Evolutionary conservation across 2,797 vertebrate genomes (phyloP).

Genomic region (Cephalopachus bancanus): DNA sequence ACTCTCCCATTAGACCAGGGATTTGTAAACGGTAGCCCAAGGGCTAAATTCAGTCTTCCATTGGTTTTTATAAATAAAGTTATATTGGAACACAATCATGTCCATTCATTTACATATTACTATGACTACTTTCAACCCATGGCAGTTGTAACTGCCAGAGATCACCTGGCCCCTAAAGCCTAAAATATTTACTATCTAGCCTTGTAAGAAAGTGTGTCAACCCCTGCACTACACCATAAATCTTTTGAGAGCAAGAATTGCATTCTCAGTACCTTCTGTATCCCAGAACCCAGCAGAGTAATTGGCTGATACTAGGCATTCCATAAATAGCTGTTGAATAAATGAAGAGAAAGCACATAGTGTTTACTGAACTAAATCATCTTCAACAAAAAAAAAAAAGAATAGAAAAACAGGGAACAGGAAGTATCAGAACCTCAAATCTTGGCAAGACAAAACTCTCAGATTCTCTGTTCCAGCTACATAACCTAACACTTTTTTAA

Average conservation of each 20-base stretch:
- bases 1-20: neutral
- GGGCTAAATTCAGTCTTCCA: neutral
- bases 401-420: neutral
- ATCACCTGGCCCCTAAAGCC: neutral
- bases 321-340: neutral
- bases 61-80: neutral
- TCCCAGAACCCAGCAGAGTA: neutral
- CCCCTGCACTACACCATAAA: neutral
- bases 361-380: neutral
- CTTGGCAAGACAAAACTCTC: neutral
- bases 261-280: neutral
- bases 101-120: neutral
- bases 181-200: neutral
- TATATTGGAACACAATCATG: neutral
- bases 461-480: constrained; percentile 25
- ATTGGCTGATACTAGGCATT: neutral
- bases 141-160: neutral
- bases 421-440: neutral
- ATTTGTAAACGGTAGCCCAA: neutral
- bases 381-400: constrained; percentile 46
- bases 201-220: neutral
- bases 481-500: neutral
- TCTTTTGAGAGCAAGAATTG: neutral
- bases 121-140: neutral
- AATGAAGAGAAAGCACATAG: neutral